Evolutionary conservation across 2,113 vertebrate species (phyloP).

Genomic region (Pseudonaja textilis): DNA sequence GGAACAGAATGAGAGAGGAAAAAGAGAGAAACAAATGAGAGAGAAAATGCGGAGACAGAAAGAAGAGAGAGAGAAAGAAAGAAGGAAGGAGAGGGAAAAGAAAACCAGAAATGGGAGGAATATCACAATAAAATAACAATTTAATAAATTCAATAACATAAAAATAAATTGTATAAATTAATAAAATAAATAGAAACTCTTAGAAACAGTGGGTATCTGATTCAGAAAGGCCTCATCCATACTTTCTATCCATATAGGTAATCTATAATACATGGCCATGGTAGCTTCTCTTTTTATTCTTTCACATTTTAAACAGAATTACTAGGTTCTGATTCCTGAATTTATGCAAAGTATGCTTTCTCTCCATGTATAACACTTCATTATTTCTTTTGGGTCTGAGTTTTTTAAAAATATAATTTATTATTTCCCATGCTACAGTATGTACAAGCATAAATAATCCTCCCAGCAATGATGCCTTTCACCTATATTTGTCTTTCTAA

Average conservation of each 20-base stretch:
- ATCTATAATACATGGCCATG: neutral
- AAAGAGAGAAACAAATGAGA: too few relatives aligned
- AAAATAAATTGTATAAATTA: too few relatives aligned
- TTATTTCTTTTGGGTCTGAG: too few relatives aligned
- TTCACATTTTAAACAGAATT: neutral
- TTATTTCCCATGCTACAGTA: neutral
- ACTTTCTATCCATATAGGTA: neutral
- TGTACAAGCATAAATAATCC: neutral
- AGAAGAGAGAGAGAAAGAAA: too few relatives aligned
- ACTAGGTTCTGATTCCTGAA: neutral
- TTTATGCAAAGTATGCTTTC: neutral
- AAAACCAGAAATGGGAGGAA: too few relatives aligned
- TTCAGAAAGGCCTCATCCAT: neutral
- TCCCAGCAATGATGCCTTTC: neutral
- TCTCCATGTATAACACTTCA: neutral
- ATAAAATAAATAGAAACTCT: too few relatives aligned
- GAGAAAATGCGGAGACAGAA: too few relatives aligned
- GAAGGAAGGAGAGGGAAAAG: too few relatives aligned
- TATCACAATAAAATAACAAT: neutral
- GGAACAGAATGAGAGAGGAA: too few relatives aligned
- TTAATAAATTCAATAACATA: too few relatives aligned
- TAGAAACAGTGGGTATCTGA: too few relatives aligned
- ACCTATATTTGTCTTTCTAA: neutral
- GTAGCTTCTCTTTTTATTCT: neutral
- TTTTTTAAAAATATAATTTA: neutral